Evolutionary conservation across 2,888 invertebrate genomes (phyloP).

Genomic region (Hipparchia semele): DNA sequence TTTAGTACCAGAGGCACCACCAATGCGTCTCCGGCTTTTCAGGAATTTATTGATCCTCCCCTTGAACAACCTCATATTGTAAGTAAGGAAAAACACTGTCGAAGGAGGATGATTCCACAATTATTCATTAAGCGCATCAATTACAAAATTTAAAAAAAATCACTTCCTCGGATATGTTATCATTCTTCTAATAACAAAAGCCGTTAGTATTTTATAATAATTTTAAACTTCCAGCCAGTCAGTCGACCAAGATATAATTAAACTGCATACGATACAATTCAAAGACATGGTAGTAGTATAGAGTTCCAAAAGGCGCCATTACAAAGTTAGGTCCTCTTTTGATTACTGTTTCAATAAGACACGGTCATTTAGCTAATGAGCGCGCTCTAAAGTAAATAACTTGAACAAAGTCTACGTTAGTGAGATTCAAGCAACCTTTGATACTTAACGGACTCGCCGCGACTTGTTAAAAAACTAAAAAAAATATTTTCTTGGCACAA

Average conservation of each 20-base stretch:
- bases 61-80: too few species aligned
- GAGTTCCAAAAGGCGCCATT: slow-evolving; percentile 26
- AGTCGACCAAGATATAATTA: neutral
- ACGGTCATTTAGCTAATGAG: slow-evolving; percentile 79
- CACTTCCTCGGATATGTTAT: too few species aligned
- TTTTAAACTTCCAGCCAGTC: too few species aligned
- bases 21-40: too few species aligned
- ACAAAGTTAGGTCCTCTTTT: slow-evolving; percentile 50
- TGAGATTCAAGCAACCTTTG: slow-evolving; percentile 68
- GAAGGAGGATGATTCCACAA: too few species aligned
- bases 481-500: slow-evolving; percentile 48
- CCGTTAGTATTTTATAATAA: too few species aligned
- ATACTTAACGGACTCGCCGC: slow-evolving; percentile 54
- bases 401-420: slow-evolving; percentile 72
- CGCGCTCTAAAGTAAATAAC: slow-evolving; percentile 73
- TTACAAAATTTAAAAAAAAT: too few species aligned
- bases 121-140: too few species aligned
- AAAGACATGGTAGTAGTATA: neutral
- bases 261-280: neutral
- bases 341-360: slow-evolving; percentile 71
- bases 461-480: slow-evolving; percentile 56
- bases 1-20: too few species aligned
- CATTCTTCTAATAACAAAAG: too few species aligned
- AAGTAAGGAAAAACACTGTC: too few species aligned
- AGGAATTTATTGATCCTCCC: too few species aligned